Evolutionary conservation across 2,113 vertebrate species (phyloP), one percentile per base, ranked within the genome.

Genomic region (Australoheros scitulus): DNA sequence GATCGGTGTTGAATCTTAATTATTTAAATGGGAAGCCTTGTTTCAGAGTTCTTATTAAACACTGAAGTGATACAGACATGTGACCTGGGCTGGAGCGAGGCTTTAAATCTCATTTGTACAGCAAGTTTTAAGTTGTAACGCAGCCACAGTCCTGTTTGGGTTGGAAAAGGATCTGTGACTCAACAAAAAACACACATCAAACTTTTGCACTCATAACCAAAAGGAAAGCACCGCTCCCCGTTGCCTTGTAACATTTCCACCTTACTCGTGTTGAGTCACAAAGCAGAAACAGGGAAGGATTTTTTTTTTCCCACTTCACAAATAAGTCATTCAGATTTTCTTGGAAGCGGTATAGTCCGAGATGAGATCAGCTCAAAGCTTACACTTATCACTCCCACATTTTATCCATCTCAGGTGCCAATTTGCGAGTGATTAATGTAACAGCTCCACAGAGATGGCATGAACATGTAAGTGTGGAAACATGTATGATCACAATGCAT

Each of bases 241-340:
- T 82, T 90, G 87, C 83, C 60, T 87, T 81, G 88, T 86, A 84
- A 82, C 65, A 82, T 88, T 91, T 93, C 91, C 92, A 93, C 89
- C 87, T 88, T 87, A 91, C 89, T 93, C 90, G 89, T 81, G 89
- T 94, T 92, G 88, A 93, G 92, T 93, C 92, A 94, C 89, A 93
- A 87, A 95, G 89, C 77, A 79, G 90, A 68, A 82, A 81, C 29
- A 65, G 84, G 92, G 85, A 90, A 86, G 79, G 77, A 91, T 91
- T 82, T 87, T 90, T 87, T 90, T 70, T 55, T n/a, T 93, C 92
- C 92, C 87, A 77, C 87, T 91, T 77, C 80, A 89, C 91, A 94
- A 95, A 93, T 91, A 89, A 94, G 90, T 94, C 92, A 92, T 94
- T 94, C 91, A 93, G 83, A 78, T 80, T 92, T 93, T 86, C 80